These are phyloP conservation scores for Montipora sp. DNA, from an alignment of 64 coral and sea anemone genomes.

Conservation along the genomic window DNA sequence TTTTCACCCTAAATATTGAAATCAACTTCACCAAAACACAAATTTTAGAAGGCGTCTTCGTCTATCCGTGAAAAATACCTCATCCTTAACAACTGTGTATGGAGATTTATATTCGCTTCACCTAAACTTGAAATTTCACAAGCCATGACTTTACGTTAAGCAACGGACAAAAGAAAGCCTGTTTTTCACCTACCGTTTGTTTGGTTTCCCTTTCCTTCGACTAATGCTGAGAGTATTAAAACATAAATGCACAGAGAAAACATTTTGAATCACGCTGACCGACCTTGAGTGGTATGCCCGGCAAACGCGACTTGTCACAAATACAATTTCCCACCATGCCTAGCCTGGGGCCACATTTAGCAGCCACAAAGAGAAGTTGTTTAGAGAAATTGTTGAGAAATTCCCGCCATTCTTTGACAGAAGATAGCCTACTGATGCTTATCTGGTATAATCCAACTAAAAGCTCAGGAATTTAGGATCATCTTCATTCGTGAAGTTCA, in stretches of 20 bases:
- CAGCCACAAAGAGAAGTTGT: neutral
- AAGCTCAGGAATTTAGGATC: too few relatives aligned
- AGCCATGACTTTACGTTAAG: neutral
- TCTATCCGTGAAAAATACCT: too few relatives aligned
- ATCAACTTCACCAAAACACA: too few relatives aligned
- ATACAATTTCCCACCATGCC: neutral
- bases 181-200: conserved; percentile 1
- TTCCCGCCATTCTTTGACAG: too few relatives aligned
- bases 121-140: too few relatives aligned
- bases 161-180: neutral
- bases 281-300: neutral
- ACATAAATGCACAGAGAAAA: conserved; percentile 14
- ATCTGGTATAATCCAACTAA: too few relatives aligned
- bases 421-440: too few relatives aligned
- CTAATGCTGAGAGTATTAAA: neutral
- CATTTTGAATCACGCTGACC: neutral
- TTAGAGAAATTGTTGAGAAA: neutral
- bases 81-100: too few relatives aligned
- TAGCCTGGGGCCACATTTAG: neutral
- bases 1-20: too few relatives aligned
- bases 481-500: too few relatives aligned
- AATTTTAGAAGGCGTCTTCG: too few relatives aligned
- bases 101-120: too few relatives aligned
- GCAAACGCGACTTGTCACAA: neutral
- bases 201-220: conserved; percentile 1